Evolutionary conservation across 1,140 invertebrate species (phyloP).

Genomic region (Oncopodura yosiiana): DNA sequence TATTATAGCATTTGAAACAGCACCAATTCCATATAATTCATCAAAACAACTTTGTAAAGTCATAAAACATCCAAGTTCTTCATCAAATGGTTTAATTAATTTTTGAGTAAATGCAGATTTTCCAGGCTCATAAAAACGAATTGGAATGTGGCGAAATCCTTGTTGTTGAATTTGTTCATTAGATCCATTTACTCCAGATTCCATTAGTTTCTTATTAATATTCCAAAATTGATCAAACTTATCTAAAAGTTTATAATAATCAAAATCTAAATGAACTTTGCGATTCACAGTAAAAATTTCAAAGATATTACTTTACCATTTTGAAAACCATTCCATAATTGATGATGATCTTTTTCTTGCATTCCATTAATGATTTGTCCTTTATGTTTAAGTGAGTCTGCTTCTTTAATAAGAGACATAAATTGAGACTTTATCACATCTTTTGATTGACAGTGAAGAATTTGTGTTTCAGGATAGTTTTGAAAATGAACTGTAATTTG

Average conservation of each 20-base stretch:
- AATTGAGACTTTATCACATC: conserved; percentile 87
- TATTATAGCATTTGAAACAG: conserved; percentile 57
- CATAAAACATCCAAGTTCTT: conserved; percentile 36
- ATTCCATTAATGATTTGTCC: conserved; percentile 83
- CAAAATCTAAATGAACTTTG: background rate
- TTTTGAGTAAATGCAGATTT: conserved; percentile 52
- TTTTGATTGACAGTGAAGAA: conserved; percentile 67
- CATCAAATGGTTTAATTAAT: conserved; percentile 61
- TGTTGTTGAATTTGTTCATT: no score
- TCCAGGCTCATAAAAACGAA: conserved; percentile 61
- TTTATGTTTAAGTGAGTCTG: conserved; percentile 90
- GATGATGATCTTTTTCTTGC: conserved; percentile 96
- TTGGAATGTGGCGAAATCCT: conserved; percentile 84
- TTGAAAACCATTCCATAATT: conserved; percentile 84
- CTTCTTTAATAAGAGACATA: conserved; percentile 93
- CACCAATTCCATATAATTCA: conserved; percentile 16
- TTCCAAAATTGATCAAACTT: conserved; percentile 99
- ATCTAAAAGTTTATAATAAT: conserved; percentile 48
- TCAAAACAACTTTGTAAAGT: conserved; percentile 26
- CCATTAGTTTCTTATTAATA: conserved; percentile 90
- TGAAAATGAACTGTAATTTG: conserved; percentile 89
- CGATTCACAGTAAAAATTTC: background rate
- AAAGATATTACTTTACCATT: conserved; percentile 57
- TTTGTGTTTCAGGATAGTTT: conserved; percentile 69
- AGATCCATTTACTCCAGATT: conserved; percentile 52